These are phyloP conservation scores for Todiramphus chloris DNA, from an alignment of 2,113 vertebrate genomes.

Conservation along the genomic window DNA sequence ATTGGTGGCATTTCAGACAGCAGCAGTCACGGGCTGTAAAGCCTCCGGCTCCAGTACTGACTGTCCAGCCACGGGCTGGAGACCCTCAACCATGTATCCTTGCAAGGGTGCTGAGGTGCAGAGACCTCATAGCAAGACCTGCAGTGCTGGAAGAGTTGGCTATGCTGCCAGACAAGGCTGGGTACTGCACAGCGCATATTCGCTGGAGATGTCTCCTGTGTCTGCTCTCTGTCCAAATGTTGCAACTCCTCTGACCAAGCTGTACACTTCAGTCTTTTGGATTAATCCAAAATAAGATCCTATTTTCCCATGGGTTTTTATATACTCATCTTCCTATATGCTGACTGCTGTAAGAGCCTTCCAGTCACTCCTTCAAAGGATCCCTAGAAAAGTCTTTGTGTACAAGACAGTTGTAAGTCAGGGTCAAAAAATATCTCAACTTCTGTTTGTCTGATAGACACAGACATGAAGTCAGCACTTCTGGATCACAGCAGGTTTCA, in stretches of 20 bases:
- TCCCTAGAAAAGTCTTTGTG: neutral
- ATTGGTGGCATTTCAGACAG: neutral
- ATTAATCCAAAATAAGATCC: neutral
- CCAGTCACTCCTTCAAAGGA: neutral
- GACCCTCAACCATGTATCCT: neutral
- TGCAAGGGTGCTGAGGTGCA: neutral
- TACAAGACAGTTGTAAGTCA: neutral
- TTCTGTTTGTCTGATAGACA: neutral
- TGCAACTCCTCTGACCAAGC: neutral
- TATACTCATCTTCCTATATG: neutral
- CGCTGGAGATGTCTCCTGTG: neutral
- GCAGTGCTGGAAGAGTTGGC: neutral
- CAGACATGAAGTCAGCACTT: neutral
- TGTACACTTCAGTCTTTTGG: neutral
- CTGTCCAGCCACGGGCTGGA: neutral
- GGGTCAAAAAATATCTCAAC: neutral
- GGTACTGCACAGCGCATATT: neutral
- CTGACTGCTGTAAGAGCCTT: neutral
- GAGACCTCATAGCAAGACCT: neutral
- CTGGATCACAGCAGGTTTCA: neutral
- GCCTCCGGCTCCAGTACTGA: neutral
- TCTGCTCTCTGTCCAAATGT: neutral
- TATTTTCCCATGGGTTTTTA: neutral
- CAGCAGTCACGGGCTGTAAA: neutral
- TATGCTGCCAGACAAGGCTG: fast-evolving